These are phyloP conservation scores for Telmatherina bonti DNA, from an alignment of 2,797 vertebrate genomes.

Conservation along the genomic window DNA sequence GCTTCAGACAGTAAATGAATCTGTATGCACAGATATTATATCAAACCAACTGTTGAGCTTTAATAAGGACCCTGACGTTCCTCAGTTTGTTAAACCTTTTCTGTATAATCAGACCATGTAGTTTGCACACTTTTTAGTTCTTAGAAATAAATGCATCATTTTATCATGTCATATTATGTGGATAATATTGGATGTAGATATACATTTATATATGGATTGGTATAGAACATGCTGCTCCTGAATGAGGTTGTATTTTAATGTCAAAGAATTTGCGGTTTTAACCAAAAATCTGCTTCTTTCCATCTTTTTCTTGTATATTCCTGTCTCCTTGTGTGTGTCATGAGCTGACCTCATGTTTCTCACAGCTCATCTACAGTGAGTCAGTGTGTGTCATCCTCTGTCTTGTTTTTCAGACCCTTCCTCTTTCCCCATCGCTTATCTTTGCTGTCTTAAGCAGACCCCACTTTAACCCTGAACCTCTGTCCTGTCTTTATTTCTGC, in stretches of 20 bases:
- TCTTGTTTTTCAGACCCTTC: conserved; percentile 13
- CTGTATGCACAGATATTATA: conserved; percentile 8
- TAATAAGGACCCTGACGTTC: conserved; percentile 23
- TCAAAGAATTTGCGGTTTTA: neutral
- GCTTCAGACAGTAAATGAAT: conserved; percentile 3
- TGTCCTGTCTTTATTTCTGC: conserved; percentile 31
- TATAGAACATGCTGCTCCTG: neutral
- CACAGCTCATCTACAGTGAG: conserved; percentile 40
- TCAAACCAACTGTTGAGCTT: conserved; percentile 16
- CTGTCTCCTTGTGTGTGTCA: conserved; percentile 8
- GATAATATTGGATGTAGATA: neutral
- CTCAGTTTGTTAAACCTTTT: conserved; percentile 34
- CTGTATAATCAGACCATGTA: conserved; percentile 29
- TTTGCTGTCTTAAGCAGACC: conserved; percentile 33
- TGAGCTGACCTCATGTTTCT: conserved; percentile 45
- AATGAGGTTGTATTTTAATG: neutral
- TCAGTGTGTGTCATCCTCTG: conserved; percentile 20
- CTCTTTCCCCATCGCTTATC: conserved; percentile 34
- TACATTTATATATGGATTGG: neutral
- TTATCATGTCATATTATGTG: too few species aligned
- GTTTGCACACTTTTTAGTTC: conserved; percentile 10
- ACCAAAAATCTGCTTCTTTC: neutral
- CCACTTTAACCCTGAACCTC: conserved; percentile 33
- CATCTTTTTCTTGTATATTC: neutral
- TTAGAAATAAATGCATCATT: neutral